phyloP scores from a whole-genome alignment of 1,140 invertebrate genomes.

The Calosoma granatense region DNA sequence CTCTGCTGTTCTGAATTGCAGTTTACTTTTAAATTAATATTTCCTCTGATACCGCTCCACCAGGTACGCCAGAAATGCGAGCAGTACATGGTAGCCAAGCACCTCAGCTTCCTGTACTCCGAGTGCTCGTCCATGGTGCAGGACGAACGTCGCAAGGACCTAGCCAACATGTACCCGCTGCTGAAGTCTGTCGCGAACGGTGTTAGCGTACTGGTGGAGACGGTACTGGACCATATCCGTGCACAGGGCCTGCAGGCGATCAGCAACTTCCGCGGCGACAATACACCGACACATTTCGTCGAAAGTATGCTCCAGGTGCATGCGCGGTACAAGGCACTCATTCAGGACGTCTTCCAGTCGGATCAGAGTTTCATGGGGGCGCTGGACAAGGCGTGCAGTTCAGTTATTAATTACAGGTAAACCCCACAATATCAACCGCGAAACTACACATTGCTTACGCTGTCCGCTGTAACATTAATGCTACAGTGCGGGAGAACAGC shows the following conservation, averaged over 20 bases:
- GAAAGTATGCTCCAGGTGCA: conserved; percentile 87
- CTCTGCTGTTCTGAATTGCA: too few species aligned
- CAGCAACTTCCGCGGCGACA: conserved; percentile 65
- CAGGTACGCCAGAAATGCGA: conserved; percentile 66
- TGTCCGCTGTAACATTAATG: too few species aligned
- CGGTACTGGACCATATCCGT: conserved; percentile 82
- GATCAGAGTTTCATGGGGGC: conserved; percentile 92
- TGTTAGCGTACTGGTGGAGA: conserved; percentile 65
- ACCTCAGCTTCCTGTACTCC: conserved; percentile 74
- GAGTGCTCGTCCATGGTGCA: conserved; percentile 79
- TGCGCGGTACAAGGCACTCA: conserved; percentile 79
- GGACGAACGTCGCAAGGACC: conserved; percentile 68
- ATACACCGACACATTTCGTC: conserved; percentile 81
- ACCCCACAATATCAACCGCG: not conserved
- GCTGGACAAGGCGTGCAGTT: conserved; percentile 85
- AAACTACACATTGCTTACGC: too few species aligned
- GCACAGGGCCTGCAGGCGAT: conserved; percentile 59
- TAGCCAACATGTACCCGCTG: conserved; percentile 84
- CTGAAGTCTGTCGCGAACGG: conserved; percentile 73
- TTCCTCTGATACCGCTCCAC: too few species aligned
- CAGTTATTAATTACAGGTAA: conserved; percentile 76
- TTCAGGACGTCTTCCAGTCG: conserved; percentile 73
- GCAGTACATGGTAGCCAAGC: conserved; percentile 77
- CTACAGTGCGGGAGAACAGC: too few species aligned
- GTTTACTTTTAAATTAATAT: too few species aligned